Evolutionary conservation across 2,888 invertebrate species (phyloP), one percentile per base, ranked within the genome.

Genomic region (Xestia xanthographa): DNA sequence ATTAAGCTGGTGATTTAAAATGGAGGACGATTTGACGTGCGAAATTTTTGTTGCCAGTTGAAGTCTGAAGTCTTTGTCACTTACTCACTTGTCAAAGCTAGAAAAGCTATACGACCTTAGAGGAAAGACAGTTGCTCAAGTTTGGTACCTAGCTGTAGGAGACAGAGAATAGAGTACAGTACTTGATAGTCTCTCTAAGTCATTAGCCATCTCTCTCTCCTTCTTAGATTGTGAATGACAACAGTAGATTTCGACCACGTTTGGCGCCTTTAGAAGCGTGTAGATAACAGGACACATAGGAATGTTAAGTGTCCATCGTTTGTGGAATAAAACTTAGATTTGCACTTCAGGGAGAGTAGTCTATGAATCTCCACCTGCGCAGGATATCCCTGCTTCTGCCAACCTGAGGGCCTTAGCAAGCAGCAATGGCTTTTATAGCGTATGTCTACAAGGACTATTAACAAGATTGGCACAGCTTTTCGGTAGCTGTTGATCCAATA

Each of bases 1-100:
- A 65, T 65, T 56, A 53, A 50, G 34, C n/a, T 72, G 34, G n/a
- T 41, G 41, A 71, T 65, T 65, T 68, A 48, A 53, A 66, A 60
- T 50, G 43, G n/a, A 17, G 22, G 22, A 50, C 0, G n/a, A 50
- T 29, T 4, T 2, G 11, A 11, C 5, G n/a, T 29, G 56, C 26
- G 29, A n/a, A 29, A 4, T 29, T 17, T 34, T 34, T 5, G 5
- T 71, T 20, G 8, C 9, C 9, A 17, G n/a, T 3, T 14, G 1
- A n/a, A 62, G 38, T 38, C 29, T 34, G 5, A 62, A 38, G 34
- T 60, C 20, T 58, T 29, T 9, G 1, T 58, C 29, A 17, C 29
- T 29, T 29, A 29, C 22, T 58, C 29, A 17, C 29, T 29, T 29
- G 58, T 34, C 22, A 12, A 20, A 5, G 22, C 22, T 11, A 38